Evolutionary conservation across 2,797 vertebrate species (phyloP), one percentile per base, ranked within the genome.

Genomic region (Chlorospingus flavigularis): DNA sequence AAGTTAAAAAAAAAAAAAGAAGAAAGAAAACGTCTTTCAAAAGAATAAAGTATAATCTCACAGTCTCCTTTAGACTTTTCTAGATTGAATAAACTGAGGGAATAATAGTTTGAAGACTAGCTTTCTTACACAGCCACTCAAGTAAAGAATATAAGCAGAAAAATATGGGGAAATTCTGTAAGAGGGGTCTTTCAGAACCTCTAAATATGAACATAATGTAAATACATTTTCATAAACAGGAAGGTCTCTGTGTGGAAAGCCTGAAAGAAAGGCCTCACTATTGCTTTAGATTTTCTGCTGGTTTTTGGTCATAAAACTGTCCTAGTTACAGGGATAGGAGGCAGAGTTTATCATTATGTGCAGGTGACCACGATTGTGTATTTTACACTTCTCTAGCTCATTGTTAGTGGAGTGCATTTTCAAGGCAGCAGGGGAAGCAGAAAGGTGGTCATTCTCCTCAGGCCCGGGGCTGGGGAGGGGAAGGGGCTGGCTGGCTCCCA

Each of bases 351-450:
- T 5, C 12, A 23, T 21, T 40, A 7, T 13, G 14, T 9, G 5
- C 3, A 20, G 11, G 25, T 40, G 25, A 40, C 11, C 25, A 35
- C 15, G 31, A 31, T 0, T 26, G 21, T 26, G 8, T 40, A 39
- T 26, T 66, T 28, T 35, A 13, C 17, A 40, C 26, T 9, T 58
- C 30, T 60, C 39, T 7, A 23, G 3, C 10, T 47, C 47, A 31
- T 5, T 1, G 0, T 26, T 40, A 18, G 8, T 1, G 3, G 10
- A 11, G 14, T 10, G 3, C 7, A 7, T 28, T 33, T 63, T 42
- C 13, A 43, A n/a, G 43, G 23, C 21, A 18, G 17, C 42, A 18
- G 17, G 42, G 40, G 42, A 42, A 18, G 42, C 42, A 42, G 42
- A 9, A 10, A 42, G 40, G 42, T 18, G 42, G 42, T 42, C 42